Evolutionary conservation across 2,113 vertebrate species (phyloP).

Genomic region (Apteryx mantelli): DNA sequence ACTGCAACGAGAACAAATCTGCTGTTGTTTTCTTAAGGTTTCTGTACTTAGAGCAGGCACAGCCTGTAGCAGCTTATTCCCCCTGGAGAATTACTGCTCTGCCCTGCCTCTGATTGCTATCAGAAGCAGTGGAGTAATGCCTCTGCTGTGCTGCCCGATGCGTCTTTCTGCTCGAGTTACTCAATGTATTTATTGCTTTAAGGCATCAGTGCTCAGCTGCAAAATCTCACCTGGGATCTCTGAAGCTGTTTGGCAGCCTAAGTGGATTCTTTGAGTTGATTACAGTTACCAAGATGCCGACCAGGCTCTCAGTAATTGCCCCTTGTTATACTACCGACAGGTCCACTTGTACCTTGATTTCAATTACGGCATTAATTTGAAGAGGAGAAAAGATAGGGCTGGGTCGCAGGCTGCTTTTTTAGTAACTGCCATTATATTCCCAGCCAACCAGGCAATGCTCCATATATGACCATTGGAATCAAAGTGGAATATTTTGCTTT

Average conservation of each 20-base stretch:
- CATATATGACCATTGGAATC: neutral
- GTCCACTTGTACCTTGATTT: neutral
- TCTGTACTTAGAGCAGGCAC: neutral
- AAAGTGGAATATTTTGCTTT: neutral
- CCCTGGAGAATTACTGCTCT: neutral
- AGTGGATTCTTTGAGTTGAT: neutral
- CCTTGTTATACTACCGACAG: neutral
- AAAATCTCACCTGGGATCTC: neutral
- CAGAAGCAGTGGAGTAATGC: neutral
- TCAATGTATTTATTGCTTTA: conserved; percentile 19
- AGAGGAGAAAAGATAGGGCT: neutral
- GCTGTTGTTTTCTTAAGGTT: neutral
- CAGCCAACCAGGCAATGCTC: neutral
- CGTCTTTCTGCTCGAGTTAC: neutral
- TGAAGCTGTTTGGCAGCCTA: neutral
- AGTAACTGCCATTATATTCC: neutral
- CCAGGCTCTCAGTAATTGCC: neutral
- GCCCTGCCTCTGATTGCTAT: neutral
- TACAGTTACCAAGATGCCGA: neutral
- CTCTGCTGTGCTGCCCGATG: rapidly evolving
- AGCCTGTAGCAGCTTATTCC: conserved; percentile 16
- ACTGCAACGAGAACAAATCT: conserved; percentile 14
- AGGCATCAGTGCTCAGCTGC: neutral
- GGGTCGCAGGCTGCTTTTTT: neutral
- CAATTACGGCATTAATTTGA: neutral